A percentile compares a stretch with the other conserved stretches of the same genome.
These are phyloP conservation scores for Norana najaformis DNA, from an alignment of 2,888 invertebrate species.

Conservation along the genomic window DNA sequence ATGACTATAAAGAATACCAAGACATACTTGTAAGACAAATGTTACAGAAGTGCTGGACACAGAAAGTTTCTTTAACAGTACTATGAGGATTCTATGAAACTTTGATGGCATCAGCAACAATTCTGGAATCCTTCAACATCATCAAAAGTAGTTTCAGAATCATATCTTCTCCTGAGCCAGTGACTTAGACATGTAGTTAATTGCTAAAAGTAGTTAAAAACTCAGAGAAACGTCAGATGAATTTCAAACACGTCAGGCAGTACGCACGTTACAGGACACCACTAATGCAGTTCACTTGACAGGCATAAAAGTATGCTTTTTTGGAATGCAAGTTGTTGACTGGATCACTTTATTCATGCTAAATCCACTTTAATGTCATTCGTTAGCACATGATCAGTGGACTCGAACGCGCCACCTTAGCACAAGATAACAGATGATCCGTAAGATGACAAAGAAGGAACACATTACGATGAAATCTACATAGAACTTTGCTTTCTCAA, in stretches of 20 bases:
- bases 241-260: neutral
- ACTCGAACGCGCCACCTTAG: constrained; percentile 60
- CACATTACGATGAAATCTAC: constrained; percentile 81
- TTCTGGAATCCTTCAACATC: neutral
- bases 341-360: neutral
- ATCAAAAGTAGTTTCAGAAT: neutral
- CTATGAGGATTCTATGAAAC: neutral
- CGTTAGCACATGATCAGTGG: constrained; percentile 28
- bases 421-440: constrained; percentile 61
- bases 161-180: neutral
- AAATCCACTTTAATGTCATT: neutral
- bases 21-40: neutral
- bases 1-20: neutral
- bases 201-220: neutral
- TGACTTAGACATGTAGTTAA: neutral
- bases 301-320: neutral
- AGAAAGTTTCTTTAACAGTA: neutral
- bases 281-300: neutral
- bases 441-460: constrained; percentile 80
- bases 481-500: constrained; percentile 77
- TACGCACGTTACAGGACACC: neutral
- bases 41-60: neutral
- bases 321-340: neutral
- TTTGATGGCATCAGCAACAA: neutral
- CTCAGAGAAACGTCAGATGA: neutral